Percentiles rank a stretch among this genome's conserved stretches.
These are phyloP conservation scores for Neoniphon sammara DNA, from an alignment of 2,797 vertebrate genomes.

Conservation along the genomic window DNA sequence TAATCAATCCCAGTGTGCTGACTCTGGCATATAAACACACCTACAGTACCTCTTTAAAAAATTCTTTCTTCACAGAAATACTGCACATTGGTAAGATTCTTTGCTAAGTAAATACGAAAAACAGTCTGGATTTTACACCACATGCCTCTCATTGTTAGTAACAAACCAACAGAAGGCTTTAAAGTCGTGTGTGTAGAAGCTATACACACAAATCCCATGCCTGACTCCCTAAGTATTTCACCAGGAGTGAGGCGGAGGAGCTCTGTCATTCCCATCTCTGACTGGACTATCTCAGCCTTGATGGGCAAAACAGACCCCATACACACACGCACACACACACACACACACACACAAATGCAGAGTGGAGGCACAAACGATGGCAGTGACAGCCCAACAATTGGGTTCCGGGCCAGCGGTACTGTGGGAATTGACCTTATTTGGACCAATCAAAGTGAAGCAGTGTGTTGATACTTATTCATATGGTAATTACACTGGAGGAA, in stretches of 20 bases:
- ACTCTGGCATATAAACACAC: neutral
- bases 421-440: constrained; percentile 78
- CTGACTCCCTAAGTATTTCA: constrained; percentile 50
- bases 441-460: constrained; percentile 69
- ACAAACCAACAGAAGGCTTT: constrained; percentile 44
- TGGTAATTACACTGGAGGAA: constrained; percentile 74
- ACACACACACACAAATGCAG: constrained; percentile 51
- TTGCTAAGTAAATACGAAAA: neutral
- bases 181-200: constrained; percentile 16
- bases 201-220: constrained; percentile 38
- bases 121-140: constrained; percentile 22
- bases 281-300: constrained; percentile 57
- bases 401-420: constrained; percentile 56
- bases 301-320: constrained; percentile 68
- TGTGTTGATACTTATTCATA: constrained; percentile 75
- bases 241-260: constrained; percentile 59
- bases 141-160: constrained; percentile 27
- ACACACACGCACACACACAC: constrained; percentile 32
- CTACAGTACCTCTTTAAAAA: neutral
- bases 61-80: constrained; percentile 19
- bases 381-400: constrained; percentile 62
- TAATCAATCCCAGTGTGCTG: neutral
- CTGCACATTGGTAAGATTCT: constrained; percentile 18
- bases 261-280: constrained; percentile 66
- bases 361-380: constrained; percentile 52